These are phyloP conservation scores for Yponomeuta cagnagella DNA, from an alignment of 2,888 invertebrate genomes.

Conservation along the genomic window DNA sequence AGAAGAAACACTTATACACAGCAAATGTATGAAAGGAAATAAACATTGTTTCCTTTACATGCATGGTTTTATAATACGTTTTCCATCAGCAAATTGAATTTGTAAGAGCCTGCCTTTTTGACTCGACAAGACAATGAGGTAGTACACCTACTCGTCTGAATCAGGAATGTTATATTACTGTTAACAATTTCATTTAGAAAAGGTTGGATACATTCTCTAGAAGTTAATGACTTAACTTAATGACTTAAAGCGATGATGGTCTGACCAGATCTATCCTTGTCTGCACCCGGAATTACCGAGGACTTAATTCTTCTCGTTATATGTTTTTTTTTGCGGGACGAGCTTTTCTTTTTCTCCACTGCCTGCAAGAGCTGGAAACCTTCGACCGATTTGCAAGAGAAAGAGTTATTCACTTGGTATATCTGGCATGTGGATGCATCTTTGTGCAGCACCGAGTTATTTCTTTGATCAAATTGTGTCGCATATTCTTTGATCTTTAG, in stretches of 20 bases:
- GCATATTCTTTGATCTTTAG: conserved; percentile 46
- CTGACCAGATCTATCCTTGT: not conserved
- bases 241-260: not conserved
- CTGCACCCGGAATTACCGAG: not conserved
- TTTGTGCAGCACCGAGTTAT: conserved; percentile 22
- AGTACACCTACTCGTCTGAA: no score
- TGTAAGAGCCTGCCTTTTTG: no score
- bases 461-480: conserved; percentile 15
- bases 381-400: conserved; percentile 42
- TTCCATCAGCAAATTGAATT: no score
- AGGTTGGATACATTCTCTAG: no score
- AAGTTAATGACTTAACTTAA: no score
- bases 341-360: conserved; percentile 23
- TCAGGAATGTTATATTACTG: no score
- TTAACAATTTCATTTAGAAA: no score
- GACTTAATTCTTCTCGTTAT: not conserved
- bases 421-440: conserved; percentile 36
- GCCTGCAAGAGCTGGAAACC: conserved; percentile 34
- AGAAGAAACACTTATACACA: no score
- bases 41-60: no score
- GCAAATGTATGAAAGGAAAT: no score
- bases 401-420: conserved; percentile 45
- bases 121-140: no score
- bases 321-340: not conserved
- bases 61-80: no score